Evolutionary conservation across 2,888 invertebrate species (phyloP).

Genomic region (Nomada goodeniana): DNA sequence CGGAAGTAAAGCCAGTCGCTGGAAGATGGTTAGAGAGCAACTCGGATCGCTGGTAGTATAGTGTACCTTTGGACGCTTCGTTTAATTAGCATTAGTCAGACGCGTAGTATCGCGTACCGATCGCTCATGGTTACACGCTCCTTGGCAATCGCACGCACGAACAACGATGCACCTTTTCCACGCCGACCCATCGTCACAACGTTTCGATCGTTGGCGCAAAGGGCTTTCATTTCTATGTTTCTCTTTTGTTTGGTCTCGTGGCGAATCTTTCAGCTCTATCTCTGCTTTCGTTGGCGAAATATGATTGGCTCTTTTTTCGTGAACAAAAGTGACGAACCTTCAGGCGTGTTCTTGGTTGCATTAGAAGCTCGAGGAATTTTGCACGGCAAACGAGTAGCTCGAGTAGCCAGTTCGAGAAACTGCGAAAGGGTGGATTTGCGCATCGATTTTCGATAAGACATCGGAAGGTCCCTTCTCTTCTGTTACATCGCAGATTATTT

Average conservation of each 20-base stretch:
- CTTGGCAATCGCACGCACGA: neutral
- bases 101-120: conserved; percentile 61
- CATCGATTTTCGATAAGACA: no score
- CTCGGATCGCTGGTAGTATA: conserved; percentile 33
- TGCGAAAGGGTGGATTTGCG: conserved; percentile 19
- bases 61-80: conserved; percentile 22
- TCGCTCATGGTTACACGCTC: conserved; percentile 42
- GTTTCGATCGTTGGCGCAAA: neutral
- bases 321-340: no score
- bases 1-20: conserved; percentile 16
- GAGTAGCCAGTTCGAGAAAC: neutral
- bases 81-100: conserved; percentile 13
- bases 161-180: neutral
- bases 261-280: neutral
- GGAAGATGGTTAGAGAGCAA: conserved; percentile 6
- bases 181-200: neutral
- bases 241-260: no score
- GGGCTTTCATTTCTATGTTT: neutral
- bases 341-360: neutral
- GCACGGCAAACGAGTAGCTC: no score
- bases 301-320: no score
- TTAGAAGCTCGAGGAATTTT: neutral
- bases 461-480: no score
- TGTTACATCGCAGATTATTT: no score
- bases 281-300: neutral